These are phyloP conservation scores for Caenorhabditis briggsae DNA, from an alignment of 1,140 invertebrate species.

Conservation along the genomic window DNA sequence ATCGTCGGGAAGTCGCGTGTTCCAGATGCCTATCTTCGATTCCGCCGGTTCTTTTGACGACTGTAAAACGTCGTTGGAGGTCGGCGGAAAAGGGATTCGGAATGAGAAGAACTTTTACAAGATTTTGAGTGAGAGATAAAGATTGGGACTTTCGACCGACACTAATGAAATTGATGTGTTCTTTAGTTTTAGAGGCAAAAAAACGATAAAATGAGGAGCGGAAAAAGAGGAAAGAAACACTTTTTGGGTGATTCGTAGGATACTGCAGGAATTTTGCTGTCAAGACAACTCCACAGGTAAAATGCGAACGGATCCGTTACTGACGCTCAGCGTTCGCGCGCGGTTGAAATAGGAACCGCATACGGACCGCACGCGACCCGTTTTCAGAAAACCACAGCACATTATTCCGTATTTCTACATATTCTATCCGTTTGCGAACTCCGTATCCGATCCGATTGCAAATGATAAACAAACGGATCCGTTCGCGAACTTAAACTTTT, in stretches of 20 bases:
- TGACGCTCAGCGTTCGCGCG: too few relatives aligned
- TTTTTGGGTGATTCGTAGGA: not conserved
- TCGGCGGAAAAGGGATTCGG: not conserved
- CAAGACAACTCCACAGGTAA: too few relatives aligned
- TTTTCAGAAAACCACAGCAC: too few relatives aligned
- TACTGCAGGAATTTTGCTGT: not conserved
- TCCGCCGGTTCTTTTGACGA: not conserved
- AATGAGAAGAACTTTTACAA: slow-evolving; percentile 17
- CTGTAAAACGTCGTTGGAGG: not conserved
- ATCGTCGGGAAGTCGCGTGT: not conserved
- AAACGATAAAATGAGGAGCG: slow-evolving; percentile 2
- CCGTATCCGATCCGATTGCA: too few relatives aligned
- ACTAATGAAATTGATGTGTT: slow-evolving; percentile 7
- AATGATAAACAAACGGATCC: too few relatives aligned
- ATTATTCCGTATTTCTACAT: too few relatives aligned
- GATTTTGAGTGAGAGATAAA: not conserved
- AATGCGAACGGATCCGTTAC: too few relatives aligned
- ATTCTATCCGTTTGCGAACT: too few relatives aligned
- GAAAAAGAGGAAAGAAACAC: not conserved
- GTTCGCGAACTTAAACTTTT: too few relatives aligned
- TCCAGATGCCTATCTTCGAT: slow-evolving; percentile 6
- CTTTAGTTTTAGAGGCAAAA: not conserved
- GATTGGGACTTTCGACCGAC: slow-evolving; percentile 34
- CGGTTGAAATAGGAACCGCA: too few relatives aligned
- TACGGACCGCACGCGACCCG: too few relatives aligned